Evolutionary conservation across 2,113 vertebrate genomes (phyloP).

Genomic region (Nettapus auritus): DNA sequence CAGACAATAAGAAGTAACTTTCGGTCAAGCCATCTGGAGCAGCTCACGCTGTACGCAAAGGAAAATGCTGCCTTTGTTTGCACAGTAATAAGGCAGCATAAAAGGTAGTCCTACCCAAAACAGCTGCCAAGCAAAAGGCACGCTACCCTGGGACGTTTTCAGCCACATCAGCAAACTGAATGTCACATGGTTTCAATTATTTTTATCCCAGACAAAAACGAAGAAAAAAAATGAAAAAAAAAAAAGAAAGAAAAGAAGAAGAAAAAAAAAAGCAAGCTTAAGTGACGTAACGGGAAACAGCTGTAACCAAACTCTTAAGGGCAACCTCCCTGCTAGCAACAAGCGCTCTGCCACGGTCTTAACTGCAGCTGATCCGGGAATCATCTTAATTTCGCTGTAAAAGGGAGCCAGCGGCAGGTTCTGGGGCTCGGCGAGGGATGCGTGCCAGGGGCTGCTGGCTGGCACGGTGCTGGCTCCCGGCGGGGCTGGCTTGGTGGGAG

Average conservation of each 20-base stretch:
- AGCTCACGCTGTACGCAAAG: constrained; percentile 8
- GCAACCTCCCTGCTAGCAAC: neutral
- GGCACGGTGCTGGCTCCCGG: neutral
- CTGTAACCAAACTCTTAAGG: constrained; percentile 49
- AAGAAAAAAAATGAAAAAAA: constrained; percentile 17
- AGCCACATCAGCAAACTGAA: constrained; percentile 72
- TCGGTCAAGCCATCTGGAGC: constrained; percentile 46
- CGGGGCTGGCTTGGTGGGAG: neutral
- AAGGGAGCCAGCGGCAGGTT: neutral
- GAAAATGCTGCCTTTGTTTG: constrained; percentile 45
- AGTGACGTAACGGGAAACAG: constrained; percentile 71
- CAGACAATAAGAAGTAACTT: constrained; percentile 52
- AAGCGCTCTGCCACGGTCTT: neutral
- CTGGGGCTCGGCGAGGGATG: neutral
- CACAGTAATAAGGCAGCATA: constrained; percentile 14
- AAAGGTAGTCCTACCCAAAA: constrained; percentile 34
- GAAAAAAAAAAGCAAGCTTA: neutral
- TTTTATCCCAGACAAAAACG: constrained; percentile 61
- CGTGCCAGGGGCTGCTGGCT: neutral
- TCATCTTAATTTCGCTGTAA: neutral
- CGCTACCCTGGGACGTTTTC: constrained; percentile 44
- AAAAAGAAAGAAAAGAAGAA: constrained; percentile 11
- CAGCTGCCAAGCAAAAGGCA: constrained; percentile 68
- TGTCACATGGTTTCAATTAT: constrained; percentile 76
- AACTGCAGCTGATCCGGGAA: neutral